Evolutionary conservation across 64 coral and sea anemone genomes (phyloP), one percentile per base, ranked within the genome.

Genomic region (Exaiptasia diaphana): DNA sequence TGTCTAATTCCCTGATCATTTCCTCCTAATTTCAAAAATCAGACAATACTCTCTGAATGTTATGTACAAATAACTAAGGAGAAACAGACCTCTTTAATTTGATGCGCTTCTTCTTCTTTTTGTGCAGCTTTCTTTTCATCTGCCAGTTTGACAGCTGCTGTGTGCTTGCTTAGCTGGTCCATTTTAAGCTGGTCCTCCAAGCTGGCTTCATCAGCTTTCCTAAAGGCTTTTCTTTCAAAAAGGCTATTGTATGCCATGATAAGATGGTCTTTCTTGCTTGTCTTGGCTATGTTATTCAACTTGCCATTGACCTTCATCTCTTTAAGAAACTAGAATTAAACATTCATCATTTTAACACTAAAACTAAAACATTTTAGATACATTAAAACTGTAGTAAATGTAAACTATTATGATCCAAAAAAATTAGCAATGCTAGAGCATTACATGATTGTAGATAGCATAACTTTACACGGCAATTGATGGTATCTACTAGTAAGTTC

Each of bases 241-340:
- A 97, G 42, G 38, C 86, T 62, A 72, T 92, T 92, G 54, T 97
- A 97, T 38, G 71, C 86, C 4, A 24, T 50, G 53, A 92, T 88
- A 8, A 91, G 71, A 74, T 97, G 89, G 13, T 97, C 89, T 62
- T 97, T 97, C 70, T 92, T 97, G 33, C 90, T 87, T 36, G 94
- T 88, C 67, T 97, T 97, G 5, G 94, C 94, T 38, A 97, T 80
- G 55, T 91, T 97, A 62, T 97, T 97, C 10, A 97, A 74, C 76
- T 97, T 97, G 18, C 94, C 94, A 83, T 92, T 97, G 10, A 97
- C 38, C 53, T 97, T 91, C 50, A 91, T 85, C 46, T 87, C 84
- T 50, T 92, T 97, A 17, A 97, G 71, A 45, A 92, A 97, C 94
- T 96, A 64, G n/a, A n/a, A n/a, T n/a, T n/a, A n/a, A n/a, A n/a